phyloP scores from a whole-genome alignment of 2,797 vertebrate genomes.

The Silurus lanzhouensis region DNA sequence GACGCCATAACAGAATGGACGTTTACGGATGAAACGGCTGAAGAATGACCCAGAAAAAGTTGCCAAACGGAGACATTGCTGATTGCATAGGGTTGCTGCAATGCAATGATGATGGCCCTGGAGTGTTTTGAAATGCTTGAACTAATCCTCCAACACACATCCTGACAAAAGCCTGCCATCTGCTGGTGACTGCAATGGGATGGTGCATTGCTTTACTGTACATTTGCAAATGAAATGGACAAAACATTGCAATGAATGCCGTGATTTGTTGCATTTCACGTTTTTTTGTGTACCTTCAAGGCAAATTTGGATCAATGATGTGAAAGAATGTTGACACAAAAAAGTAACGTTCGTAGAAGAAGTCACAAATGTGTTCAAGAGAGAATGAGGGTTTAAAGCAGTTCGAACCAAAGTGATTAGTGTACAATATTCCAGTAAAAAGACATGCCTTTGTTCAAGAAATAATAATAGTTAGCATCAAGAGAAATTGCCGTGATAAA shows the following conservation, averaged over 20 bases:
- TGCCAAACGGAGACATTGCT: neutral
- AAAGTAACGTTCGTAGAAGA: neutral
- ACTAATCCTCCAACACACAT: neutral
- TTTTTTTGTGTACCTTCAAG: neutral
- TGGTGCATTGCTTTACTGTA: neutral
- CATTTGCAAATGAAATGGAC: too few relatives aligned
- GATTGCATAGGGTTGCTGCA: slow-evolving; percentile 5
- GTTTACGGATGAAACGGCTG: slow-evolving; percentile 19
- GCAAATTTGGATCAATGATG: neutral
- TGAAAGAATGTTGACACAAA: neutral
- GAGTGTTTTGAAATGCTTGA: neutral
- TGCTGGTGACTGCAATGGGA: slow-evolving; percentile 58
- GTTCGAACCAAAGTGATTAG: neutral
- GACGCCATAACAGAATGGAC: slow-evolving; percentile 34
- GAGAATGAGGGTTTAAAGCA: neutral
- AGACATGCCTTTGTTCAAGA: neutral
- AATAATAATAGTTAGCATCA: neutral
- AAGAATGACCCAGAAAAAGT: slow-evolving; percentile 27
- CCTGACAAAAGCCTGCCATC: slow-evolving; percentile 66
- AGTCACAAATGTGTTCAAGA: neutral
- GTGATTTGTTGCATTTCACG: neutral
- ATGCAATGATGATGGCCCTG: neutral
- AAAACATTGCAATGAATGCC: neutral
- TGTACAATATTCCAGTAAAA: neutral
- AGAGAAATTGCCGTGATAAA: neutral